phyloP scores from a whole-genome alignment of 92 coral and sea anemone genomes.

The Desmophyllum pertusum region DNA sequence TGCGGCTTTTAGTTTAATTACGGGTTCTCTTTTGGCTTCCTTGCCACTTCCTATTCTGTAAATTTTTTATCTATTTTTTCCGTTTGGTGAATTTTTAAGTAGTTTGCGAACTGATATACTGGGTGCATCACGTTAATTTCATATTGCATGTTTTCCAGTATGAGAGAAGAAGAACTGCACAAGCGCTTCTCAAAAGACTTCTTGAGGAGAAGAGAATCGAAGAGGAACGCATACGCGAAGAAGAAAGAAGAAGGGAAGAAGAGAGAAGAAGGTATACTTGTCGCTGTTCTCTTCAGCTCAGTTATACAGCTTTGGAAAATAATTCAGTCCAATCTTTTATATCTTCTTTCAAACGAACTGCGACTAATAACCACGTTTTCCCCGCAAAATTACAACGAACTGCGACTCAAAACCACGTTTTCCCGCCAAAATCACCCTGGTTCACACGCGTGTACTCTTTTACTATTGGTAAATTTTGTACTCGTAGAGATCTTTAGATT shows the following conservation, averaged over 20 bases:
- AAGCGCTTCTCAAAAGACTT: slow-evolving; percentile 72
- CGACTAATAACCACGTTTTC: not conserved
- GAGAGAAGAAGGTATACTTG: slow-evolving; percentile 65
- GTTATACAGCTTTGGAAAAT: not conserved
- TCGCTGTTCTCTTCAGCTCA: not conserved
- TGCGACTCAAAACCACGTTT: not conserved
- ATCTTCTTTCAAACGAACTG: not conserved
- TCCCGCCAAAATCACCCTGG: not conserved
- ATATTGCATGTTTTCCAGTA: slow-evolving; percentile 48
- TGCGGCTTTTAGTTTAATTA: too few relatives aligned
- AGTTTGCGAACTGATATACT: not conserved
- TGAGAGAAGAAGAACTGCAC: slow-evolving; percentile 92
- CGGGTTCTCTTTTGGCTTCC: too few relatives aligned
- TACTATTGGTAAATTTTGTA: not conserved
- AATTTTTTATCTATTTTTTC: too few relatives aligned
- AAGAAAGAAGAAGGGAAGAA: slow-evolving; percentile 88
- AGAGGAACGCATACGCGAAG: slow-evolving; percentile 85
- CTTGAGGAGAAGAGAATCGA: slow-evolving; percentile 91
- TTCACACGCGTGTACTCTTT: not conserved
- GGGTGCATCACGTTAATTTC: not conserved
- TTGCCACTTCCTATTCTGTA: too few relatives aligned
- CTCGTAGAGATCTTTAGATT: too few relatives aligned
- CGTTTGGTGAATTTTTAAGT: not conserved
- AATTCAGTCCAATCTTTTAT: not conserved
- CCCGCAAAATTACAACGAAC: not conserved